Evolutionary conservation across 2,797 vertebrate species (phyloP).

Genomic region (Erpetoichthys calabaricus): DNA sequence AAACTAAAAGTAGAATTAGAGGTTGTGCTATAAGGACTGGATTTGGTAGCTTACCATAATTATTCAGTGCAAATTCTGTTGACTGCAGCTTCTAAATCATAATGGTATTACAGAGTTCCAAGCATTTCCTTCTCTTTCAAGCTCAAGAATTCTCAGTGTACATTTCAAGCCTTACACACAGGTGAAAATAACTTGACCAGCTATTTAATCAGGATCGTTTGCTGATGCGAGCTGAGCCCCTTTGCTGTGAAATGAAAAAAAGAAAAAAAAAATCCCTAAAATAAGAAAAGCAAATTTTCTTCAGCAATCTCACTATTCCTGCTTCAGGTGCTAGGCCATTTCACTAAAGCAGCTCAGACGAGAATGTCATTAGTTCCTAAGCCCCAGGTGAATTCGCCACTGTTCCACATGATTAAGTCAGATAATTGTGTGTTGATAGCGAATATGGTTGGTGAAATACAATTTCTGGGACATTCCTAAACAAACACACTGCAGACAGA

Average conservation of each 20-base stretch:
- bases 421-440: conserved; percentile 99
- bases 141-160: conserved; percentile 41
- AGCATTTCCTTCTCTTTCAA: conserved; percentile 40
- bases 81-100: conserved; percentile 28
- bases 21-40: no score
- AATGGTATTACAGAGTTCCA: conserved; percentile 33
- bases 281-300: conserved; percentile 96
- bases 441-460: conserved; percentile 99
- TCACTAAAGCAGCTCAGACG: conserved; percentile 98
- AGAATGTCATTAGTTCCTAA: conserved; percentile 99
- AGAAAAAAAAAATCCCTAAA: conserved; percentile 51
- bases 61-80: conserved; percentile 53
- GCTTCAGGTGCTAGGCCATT: conserved; percentile 98
- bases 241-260: conserved; percentile 62
- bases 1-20: no score
- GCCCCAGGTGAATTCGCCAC: conserved; percentile 99
- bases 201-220: conserved; percentile 63
- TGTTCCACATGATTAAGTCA: conserved; percentile 99
- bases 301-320: conserved; percentile 97
- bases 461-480: conserved; percentile 99
- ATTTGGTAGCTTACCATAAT: conserved; percentile 31
- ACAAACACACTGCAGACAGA: conserved; percentile 95
- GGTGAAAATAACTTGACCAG: conserved; percentile 52
- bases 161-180: conserved; percentile 50
- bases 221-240: conserved; percentile 65